Base-by-base conservation (phyloP, 2,888 invertebrate genomes). In the Troilus luridus region DNA sequence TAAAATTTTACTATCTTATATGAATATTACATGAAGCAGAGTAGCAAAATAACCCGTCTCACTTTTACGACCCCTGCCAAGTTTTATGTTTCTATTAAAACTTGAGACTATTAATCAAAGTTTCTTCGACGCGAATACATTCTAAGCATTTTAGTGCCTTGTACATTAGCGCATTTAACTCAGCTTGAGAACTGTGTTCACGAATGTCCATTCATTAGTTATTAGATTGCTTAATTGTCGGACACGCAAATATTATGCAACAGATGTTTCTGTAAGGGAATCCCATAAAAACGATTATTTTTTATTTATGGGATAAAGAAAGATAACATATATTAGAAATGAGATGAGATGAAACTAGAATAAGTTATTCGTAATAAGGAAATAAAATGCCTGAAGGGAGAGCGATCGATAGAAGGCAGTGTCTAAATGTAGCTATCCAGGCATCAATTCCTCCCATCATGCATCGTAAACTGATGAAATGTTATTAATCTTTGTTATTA, bases 31-130 rank as follows among this genome's bases (percentile, higher is more conserved):
- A 85, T 85, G 56, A 85, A 85, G 85, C 56, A 85, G 56, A 58
- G n/a, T 56, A 56, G 85, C 56, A 77, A 77, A 77, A 77, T 77
- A 77, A 56, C 11, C 21, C 85, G 56, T n/a, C 85, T 58, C 56
- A 85, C 85, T 85, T 85, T 85, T 85, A 85, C 56, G 54, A 21
- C 54, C 12, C 14, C 21, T 56, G n/a, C n/a, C 10, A 85, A 85
- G 56, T 85, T 85, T 81, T 85, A 85, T 85, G 85, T 85, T 85
- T 85, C 85, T 85, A 85, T 85, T 85, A 85, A 85, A 85, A 85
- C 11, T 85, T 85, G 85, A 21, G 56, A 19, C 85, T 85, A 85
- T 85, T 85, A 85, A 85, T 85, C 85, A 85, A 85, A 85, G 56
- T 85, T 85, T 77, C 72, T 77, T 77, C 24, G 19, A 41, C 72